Percentiles rank a stretch among this genome's conserved stretches.
These are phyloP conservation scores for Neogale vison DNA, from an alignment of 2,113 vertebrate genomes.

Conservation along the genomic window DNA sequence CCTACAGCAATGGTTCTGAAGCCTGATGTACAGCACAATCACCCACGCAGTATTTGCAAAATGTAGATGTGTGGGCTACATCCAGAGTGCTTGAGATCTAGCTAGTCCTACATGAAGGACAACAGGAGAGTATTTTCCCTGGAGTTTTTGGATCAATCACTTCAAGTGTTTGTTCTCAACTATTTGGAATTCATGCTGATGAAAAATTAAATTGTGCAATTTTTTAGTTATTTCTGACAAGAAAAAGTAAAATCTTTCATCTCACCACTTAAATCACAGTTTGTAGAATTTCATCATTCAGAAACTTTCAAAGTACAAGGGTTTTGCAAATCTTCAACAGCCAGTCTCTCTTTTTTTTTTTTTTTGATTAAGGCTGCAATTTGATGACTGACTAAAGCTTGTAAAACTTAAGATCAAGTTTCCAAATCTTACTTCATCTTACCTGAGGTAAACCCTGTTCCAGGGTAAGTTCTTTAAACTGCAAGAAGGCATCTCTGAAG, in stretches of 20 bases:
- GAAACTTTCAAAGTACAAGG: background rate
- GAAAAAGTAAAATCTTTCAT: slow-evolving; percentile 20
- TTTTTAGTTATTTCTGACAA: slow-evolving; percentile 34
- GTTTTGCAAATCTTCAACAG: background rate
- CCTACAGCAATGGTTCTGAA: background rate
- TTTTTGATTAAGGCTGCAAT: background rate
- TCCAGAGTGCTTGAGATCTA: background rate
- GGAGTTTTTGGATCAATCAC: background rate
- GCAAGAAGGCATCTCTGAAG: background rate
- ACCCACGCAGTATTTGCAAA: background rate
- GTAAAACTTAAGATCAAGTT: slow-evolving; percentile 32
- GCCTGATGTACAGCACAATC: background rate
- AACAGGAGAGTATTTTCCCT: background rate
- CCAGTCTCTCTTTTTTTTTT: background rate
- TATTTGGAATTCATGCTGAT: background rate
- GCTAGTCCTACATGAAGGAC: background rate
- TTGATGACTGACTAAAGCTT: background rate
- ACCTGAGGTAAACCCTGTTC: background rate
- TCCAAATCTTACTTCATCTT: background rate
- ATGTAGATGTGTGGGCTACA: background rate
- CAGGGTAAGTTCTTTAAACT: background rate
- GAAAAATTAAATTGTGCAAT: background rate
- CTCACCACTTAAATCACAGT: background rate
- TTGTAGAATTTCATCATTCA: background rate
- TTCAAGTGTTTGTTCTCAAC: background rate